Evolutionary conservation across 2,797 vertebrate species (phyloP), one percentile per base, ranked within the genome.

Genomic region (Ctenochaetus hawaiiensis): DNA sequence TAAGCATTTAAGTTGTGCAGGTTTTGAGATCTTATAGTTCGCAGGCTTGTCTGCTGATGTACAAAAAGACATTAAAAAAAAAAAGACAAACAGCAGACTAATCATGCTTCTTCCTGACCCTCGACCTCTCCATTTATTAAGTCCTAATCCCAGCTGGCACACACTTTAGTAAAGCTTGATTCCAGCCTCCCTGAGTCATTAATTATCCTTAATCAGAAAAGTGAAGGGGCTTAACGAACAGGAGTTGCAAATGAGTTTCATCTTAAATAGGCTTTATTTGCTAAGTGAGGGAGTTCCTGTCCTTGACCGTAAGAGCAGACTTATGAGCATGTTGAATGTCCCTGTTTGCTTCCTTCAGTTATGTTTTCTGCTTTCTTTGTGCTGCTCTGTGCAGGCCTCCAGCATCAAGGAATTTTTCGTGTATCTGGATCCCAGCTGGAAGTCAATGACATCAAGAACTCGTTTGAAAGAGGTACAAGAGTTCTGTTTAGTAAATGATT

Each of bases 401-500:
- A 99, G 90, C 98, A 99, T 93, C 98, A 99, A 87, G 98, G 98
- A 77, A 98, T 99, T 93, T 99, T 99, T 88, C 95, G 98, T 84
- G 97, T 99, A 3, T 96, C 98, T 77, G 98, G 98, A 81, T 99
- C 98, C 74, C 98, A 99, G 89, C 95, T 99, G 91, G 98, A 99
- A 94, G 97, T 99, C 93, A 99, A 99, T 80, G 98, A 99, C 91
- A 99, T 99, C 93, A 99, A 99, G 94, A 99, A 99, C 93, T 98
- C 98, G 12, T 99, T 99, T 91, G 98, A 99, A 90, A 96, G 98
- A 98, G 98, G 98, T 99, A 70, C 22, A 43, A 0, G 2, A 51
- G 16, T 45, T 56, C n/a, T 56, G 5, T 13, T 47, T 10, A 41
- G 26, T 30, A 30, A 30, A 30, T 30, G 26, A 30, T 30, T 30